Evolutionary conservation across 2,113 vertebrate species (phyloP), one percentile per base, ranked within the genome.

Genomic region (Petromus typicus): DNA sequence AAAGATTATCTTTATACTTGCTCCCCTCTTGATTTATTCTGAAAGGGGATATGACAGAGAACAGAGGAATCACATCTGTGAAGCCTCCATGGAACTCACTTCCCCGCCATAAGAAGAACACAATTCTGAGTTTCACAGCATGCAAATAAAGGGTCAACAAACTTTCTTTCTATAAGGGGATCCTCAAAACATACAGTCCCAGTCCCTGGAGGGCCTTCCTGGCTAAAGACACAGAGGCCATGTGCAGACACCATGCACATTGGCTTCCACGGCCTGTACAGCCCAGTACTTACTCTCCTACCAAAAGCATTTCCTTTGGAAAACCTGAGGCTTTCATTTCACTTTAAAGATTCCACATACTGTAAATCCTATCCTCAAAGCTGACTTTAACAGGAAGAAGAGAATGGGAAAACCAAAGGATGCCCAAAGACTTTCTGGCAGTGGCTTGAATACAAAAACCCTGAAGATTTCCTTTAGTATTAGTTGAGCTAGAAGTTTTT

Each of bases 1-100:
- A 73, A 90, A 67, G 25, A 56, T 48, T 2, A 54, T 84, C 78
- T 87, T 78, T 67, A 56, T 75, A n/a, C 71, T 91, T 89, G 51
- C 51, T 89, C 7, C 73, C 86, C 75, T 63, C 61, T 84, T 78
- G 61, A 83, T 94, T 61, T 40, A 30, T 86, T 93, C 66, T 78
- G 45, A 86, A 89, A 84, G 76, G 59, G 83, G n/a, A n/a, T 37
- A n/a, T 48, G 8, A 7, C 86, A 85, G 32, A 57, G 34, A 88
- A 71, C 86, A 63, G 63, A 66, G 43, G 34, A 43, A 64, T 20
- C 20, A 9, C 76, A 40, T 86, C 89, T 30, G 75, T 81, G 37
- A 94, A 30, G 4, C 18, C 40, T 69, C 51, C 75, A 56, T 27
- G 51, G 7, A 37, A n/a, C 66, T 43, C 1, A 0, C 64, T 81